Evolutionary conservation across 2,113 vertebrate species (phyloP), one percentile per base, ranked within the genome.

Genomic region (Phoenicopterus ruber): DNA sequence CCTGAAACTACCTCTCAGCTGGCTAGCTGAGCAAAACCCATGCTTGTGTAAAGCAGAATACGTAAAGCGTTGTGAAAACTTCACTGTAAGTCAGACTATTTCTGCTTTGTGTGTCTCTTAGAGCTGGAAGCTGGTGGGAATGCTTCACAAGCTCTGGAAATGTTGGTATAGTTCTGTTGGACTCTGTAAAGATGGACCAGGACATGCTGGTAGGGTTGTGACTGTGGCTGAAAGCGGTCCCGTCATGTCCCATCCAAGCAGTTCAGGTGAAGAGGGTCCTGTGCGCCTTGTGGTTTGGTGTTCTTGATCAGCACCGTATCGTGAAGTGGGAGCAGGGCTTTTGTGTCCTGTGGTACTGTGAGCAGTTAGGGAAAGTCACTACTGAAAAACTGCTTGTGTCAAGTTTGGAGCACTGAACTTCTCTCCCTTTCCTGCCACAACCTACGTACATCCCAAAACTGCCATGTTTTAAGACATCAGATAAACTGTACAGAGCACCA

Each of bases 401-500:
- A 24, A 46, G 18, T 32, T 52, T 19, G 46, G 34, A 80, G 49
- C 28, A 4, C 55, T n/a, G 6, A 67, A 50, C 8, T 28, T 38
- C 44, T 40, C n/a, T 71, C 36, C 55, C 12, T 55, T 74, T 73
- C 36, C 20, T 79, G 47, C 31, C 28, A 14, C 47, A 32, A 20
- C 10, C 54, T 20, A 10, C 0, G 0, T 36, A 11, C 22, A 2
- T 70, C 36, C 17, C 61, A 38, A 31, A 44, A 26, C 47, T 57
- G 46, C 32, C 61, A 16, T 0, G 1, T 62, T 49, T 62, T 38
- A 46, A 69, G 28, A 21, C 16, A 9, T 50, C 38, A 36, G 31
- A 6, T 40, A 17, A 79, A 55, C 40, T 32, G 9, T 34, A 11
- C 19, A 52, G 42, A 50, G 32, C 21, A 44, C n/a, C 26, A 11